phyloP scores from a whole-genome alignment of 2,113 vertebrate genomes.

The Chionis minor region DNA sequence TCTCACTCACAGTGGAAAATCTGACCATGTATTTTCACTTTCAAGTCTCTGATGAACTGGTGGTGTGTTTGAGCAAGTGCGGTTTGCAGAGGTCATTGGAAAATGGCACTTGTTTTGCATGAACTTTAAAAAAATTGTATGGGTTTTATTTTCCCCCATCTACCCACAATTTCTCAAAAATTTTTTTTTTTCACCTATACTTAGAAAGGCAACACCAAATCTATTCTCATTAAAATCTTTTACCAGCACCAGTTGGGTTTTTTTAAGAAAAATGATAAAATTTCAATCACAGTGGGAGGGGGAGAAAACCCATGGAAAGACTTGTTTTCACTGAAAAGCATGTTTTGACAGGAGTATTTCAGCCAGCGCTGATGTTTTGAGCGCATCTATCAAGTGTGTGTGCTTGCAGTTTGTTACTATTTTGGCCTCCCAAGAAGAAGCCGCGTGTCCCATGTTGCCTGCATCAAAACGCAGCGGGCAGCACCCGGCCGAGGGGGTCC shows the following conservation, averaged over 20 bases:
- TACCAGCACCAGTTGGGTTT: not conserved
- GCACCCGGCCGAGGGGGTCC: not conserved
- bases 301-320: not conserved
- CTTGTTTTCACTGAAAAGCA: not conserved
- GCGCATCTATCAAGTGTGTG: not conserved
- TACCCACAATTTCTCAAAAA: not conserved
- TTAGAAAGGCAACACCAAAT: not conserved
- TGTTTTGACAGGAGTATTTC: not conserved
- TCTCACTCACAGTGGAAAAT: not conserved
- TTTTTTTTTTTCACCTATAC: not conserved
- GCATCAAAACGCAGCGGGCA: rapidly evolving
- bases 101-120: not conserved
- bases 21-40: not conserved
- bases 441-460: rapidly evolving
- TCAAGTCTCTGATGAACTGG: not conserved
- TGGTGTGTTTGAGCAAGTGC: not conserved
- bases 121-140: not conserved
- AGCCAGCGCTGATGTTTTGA: not conserved
- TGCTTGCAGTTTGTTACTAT: rapidly evolving
- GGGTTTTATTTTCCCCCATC: not conserved
- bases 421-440: not conserved
- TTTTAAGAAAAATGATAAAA: not conserved
- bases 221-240: not conserved
- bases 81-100: not conserved
- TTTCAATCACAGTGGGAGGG: not conserved